Evolutionary conservation across 1,140 invertebrate species (phyloP).

Genomic region (Tetranychus cinnabarinus): DNA sequence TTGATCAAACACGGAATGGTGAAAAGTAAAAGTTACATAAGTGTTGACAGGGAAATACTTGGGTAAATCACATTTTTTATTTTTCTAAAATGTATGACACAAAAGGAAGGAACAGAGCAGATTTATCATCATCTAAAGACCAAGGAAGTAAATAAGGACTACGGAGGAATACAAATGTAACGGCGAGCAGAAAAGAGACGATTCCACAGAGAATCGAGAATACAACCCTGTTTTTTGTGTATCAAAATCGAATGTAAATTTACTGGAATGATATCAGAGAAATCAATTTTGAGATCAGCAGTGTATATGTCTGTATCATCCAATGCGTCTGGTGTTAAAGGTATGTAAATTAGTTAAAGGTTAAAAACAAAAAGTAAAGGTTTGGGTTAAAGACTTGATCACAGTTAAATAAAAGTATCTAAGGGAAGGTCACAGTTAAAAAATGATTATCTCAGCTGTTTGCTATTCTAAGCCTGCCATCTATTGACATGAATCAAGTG

Average conservation of each 20-base stretch:
- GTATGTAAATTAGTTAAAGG: neutral
- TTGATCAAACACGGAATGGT: too few relatives aligned
- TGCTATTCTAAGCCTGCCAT: too few relatives aligned
- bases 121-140: slow-evolving; percentile 57
- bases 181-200: slow-evolving; percentile 37
- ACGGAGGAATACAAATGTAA: slow-evolving; percentile 58
- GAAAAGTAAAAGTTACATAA: too few relatives aligned
- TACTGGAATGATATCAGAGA: neutral
- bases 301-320: neutral
- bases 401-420: too few relatives aligned
- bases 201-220: slow-evolving; percentile 38
- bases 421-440: too few relatives aligned
- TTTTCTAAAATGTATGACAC: slow-evolving; percentile 59
- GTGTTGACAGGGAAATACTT: too few relatives aligned
- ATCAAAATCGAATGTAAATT: slow-evolving; percentile 1
- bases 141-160: slow-evolving; percentile 37
- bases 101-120: slow-evolving; percentile 68
- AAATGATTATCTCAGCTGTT: too few relatives aligned
- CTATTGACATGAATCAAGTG: too few relatives aligned
- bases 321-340: neutral
- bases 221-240: slow-evolving; percentile 1
- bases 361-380: neutral
- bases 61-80: too few relatives aligned
- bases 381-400: too few relatives aligned
- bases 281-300: neutral